Evolutionary conservation across 2,797 vertebrate genomes (phyloP), one percentile per base, ranked within the genome.

Genomic region (Gallinago stenura): DNA sequence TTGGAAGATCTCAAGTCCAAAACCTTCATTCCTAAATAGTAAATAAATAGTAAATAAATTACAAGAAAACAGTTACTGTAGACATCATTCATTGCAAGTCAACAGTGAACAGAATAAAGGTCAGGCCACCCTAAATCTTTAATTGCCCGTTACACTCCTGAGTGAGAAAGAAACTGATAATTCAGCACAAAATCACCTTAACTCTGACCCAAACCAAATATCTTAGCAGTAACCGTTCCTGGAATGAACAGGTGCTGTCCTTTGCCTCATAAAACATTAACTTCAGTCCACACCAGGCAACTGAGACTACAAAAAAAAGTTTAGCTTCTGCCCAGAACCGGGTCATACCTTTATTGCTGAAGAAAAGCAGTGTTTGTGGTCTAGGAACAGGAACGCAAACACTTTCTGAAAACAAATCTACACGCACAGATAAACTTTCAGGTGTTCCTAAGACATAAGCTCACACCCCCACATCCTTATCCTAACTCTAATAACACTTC

Each of bases 231-330:
- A 93, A 58, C 76, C 3, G 4, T 54, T 83, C 69, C 69, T 92
- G 85, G 56, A 95, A 90, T 56, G 58, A 93, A 57, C 60, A 89
- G 84, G 54, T 81, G 43, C 72, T 65, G 37, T 94, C 66, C 83
- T 86, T 72, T 89, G 46, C 70, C 77, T 84, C 70, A 86, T 73
- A 66, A 97, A 95, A 95, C 87, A 90, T 94, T 96, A 95, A 91
- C 87, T 90, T 72, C 33, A 54, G 82, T 45, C 35, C 28, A 43
- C 66, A 70, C 17, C n/a, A 45, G 66, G 66, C 72, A 94, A 54
- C 0, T 75, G 15, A 90, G 37, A 50, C 31, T 64, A 57, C 48
- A 70, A 91, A 90, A 93, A 48, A 37, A 72, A 86, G 79, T 79
- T 79, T 48, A 95, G 87, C 54, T 79, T 95, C 70, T 84, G 51